These are phyloP conservation scores for Drosophila sucinea DNA, from an alignment of 1,140 invertebrate genomes.

Conservation along the genomic window DNA sequence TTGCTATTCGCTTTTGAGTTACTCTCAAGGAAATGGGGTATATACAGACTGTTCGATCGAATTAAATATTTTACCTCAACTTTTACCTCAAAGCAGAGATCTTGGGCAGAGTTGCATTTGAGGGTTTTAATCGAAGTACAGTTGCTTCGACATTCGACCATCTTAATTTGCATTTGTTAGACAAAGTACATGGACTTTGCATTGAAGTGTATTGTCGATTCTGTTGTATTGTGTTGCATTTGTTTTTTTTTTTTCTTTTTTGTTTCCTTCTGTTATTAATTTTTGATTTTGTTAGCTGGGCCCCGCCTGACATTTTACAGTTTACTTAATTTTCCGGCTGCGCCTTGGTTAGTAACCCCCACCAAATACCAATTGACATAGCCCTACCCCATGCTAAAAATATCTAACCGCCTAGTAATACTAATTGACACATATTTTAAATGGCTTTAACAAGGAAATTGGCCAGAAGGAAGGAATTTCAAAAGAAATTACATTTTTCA, in stretches of 20 bases:
- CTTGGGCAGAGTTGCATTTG: no score
- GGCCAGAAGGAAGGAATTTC: no score
- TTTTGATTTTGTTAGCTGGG: constrained; percentile 21
- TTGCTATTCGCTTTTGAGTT: constrained; percentile 4
- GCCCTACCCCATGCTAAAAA: neutral
- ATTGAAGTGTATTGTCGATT: neutral
- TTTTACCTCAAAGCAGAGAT: no score
- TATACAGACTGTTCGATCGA: no score
- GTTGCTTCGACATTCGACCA: no score
- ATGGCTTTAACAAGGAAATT: no score
- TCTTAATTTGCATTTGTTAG: neutral
- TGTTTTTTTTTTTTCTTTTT: neutral
- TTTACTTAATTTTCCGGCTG: constrained; percentile 33
- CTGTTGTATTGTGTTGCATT: neutral
- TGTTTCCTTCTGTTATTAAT: constrained; percentile 19
- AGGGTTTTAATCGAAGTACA: neutral
- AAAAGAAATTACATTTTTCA: no score
- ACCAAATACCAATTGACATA: neutral
- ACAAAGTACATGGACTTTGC: neutral
- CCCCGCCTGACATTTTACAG: constrained; percentile 28
- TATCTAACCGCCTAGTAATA: neutral
- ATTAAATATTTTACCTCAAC: no score
- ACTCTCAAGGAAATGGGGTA: neutral
- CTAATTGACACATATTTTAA: constrained; percentile 1
- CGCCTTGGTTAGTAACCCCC: constrained; percentile 12